Conservation (phyloP, 1,140 invertebrate genomes). For the Neotoxoptera formosana region DNA sequence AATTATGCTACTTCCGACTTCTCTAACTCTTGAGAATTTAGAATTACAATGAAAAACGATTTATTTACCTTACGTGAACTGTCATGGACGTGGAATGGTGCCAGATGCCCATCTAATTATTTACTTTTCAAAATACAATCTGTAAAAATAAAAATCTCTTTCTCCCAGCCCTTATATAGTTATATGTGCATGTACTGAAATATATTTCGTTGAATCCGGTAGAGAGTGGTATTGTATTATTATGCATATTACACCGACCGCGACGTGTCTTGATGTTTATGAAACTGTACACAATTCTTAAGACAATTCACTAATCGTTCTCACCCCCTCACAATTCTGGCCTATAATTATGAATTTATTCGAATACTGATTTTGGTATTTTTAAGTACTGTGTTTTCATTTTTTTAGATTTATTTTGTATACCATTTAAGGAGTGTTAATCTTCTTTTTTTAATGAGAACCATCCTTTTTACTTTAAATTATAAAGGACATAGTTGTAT, state of each 20-base stretch:
- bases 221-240: not conserved
- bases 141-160: not conserved
- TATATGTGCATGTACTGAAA: not conserved
- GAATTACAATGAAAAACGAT: slow-evolving; percentile 18
- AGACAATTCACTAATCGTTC: not conserved
- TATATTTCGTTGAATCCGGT: not conserved
- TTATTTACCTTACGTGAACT: slow-evolving; percentile 31
- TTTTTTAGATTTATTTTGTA: no score
- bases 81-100: not conserved
- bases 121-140: not conserved
- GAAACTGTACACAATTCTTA: not conserved
- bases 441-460: no score
- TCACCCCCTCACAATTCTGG: no score
- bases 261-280: not conserved
- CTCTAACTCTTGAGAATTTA: not conserved
- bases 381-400: no score
- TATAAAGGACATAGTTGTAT: not conserved
- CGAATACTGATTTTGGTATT: no score
- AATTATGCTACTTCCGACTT: not conserved
- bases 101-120: not conserved
- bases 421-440: no score
- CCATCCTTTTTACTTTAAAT: no score
- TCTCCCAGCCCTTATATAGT: not conserved
- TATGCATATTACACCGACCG: not conserved
- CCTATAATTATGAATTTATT: no score